Evolutionary conservation across 2,113 vertebrate genomes (phyloP), one percentile per base, ranked within the genome.

Genomic region (Argyrosomus japonicus): DNA sequence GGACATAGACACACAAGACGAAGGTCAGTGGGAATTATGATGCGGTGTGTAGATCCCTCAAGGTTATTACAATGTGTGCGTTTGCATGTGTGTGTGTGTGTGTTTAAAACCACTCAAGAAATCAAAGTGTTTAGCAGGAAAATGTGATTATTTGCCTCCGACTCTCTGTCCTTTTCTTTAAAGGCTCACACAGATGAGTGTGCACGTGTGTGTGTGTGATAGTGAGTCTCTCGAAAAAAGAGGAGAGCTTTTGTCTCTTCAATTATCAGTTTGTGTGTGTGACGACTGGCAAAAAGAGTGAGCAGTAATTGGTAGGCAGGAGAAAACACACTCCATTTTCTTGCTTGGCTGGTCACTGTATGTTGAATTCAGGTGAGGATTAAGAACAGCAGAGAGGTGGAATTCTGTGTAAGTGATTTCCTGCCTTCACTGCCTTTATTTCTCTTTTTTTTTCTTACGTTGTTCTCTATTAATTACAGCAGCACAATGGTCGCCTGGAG

Each of bases 331-430:
- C 73, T 89, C 67, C 27, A 87, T 77, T 87, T 87, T 79, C 73
- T 77, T 69, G 86, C 63, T 88, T 87, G 90, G 68, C 79, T 90
- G 82, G 36, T 81, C 81, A n/a, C 84, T 77, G 73, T 53, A 75
- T 73, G 45, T 58, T 68, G 51, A 86, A 85, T 89, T 87, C 81
- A 79, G 81, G 67, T 67, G 79, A 87, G 88, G 77, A 83, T 89
- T 82, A 74, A 75, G 51, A 87, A 47, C 60, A 72, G 53, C 51
- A 68, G 32, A 72, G 58, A 68, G 47, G 25, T 40, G 25, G 54
- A 82, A 19, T 61, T 53, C 56, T 36, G 12, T 76, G 6, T 36
- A 84, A 82, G 75, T 82, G 50, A 86, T 89, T 87, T 83, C 80
- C 70, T 40, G 48, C 57, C 75, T 53, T 75, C 48, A 25, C 27